A percentile compares a stretch with the other conserved stretches of the same genome.
Evolutionary conservation across 2,888 invertebrate genomes (phyloP).

Genomic region (Drosophila parthenogenetica): DNA sequence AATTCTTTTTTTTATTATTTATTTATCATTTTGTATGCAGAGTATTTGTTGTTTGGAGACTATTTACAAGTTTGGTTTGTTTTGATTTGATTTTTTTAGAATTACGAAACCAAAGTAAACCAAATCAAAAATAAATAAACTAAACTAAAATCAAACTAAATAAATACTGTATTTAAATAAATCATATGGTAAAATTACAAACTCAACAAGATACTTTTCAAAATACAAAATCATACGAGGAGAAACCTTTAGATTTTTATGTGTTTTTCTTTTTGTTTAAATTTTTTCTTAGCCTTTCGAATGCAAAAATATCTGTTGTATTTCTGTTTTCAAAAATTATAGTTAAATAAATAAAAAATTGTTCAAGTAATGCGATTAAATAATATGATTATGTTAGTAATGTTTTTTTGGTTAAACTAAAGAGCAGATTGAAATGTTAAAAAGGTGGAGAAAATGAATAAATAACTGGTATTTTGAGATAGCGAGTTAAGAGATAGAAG

Average conservation of each 20-base stretch:
- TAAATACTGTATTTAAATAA: constrained; percentile 25
- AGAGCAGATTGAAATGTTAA: constrained; percentile 52
- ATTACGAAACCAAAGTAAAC: constrained; percentile 19
- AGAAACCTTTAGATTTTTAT: constrained; percentile 41
- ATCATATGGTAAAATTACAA: constrained; percentile 41
- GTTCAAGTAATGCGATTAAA: constrained; percentile 48
- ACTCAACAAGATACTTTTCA: constrained; percentile 37
- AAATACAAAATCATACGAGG: constrained; percentile 44
- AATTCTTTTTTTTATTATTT: constrained; percentile 44
- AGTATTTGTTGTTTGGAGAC: constrained; percentile 75
- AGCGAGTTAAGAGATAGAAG: constrained; percentile 74
- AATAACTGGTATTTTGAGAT: constrained; percentile 71
- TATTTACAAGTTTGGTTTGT: constrained; percentile 81
- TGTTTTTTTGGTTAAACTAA: constrained; percentile 58
- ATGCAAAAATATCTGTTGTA: constrained; percentile 60
- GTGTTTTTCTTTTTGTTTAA: constrained; percentile 47
- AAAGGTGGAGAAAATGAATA: constrained; percentile 46
- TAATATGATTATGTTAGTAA: constrained; percentile 69
- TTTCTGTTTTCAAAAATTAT: constrained; percentile 27
- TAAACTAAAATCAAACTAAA: constrained; percentile 26
- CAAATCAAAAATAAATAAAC: constrained; percentile 10
- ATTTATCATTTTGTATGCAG: constrained; percentile 72
- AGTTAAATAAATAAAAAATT: background rate
- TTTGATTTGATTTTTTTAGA: constrained; percentile 49
- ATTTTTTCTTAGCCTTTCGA: constrained; percentile 54